phyloP scores from a whole-genome alignment of 2,113 vertebrate species.

The Peromyscus maniculatus region DNA sequence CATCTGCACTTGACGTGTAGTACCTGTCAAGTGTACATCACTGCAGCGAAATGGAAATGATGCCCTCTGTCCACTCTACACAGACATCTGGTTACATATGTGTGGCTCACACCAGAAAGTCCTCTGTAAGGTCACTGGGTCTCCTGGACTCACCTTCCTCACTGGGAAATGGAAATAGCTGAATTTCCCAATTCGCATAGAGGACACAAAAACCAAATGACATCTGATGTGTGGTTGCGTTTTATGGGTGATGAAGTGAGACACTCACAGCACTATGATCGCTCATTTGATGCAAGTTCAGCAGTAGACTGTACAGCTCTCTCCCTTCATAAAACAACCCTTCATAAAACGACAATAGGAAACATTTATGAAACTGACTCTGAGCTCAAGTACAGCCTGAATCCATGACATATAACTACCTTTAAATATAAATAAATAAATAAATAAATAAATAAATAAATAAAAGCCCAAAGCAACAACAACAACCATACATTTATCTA shows the following conservation, averaged over 20 bases:
- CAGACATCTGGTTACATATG: not conserved
- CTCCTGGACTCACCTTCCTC: not conserved
- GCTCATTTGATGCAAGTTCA: slow-evolving; percentile 3
- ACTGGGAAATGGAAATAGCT: not conserved
- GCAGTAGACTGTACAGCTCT: not conserved
- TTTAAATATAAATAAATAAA: slow-evolving; percentile 19
- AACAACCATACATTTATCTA: not conserved
- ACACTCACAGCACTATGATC: not conserved
- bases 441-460: not conserved
- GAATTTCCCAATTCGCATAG: not conserved
- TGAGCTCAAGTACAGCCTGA: slow-evolving; percentile 4
- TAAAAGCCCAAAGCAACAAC: not conserved
- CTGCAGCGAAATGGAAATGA: not conserved
- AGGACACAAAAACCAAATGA: not conserved
- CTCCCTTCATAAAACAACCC: not conserved
- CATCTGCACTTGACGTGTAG: not conserved
- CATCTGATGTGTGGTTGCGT: not conserved
- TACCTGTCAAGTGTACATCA: not conserved
- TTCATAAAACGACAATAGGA: not conserved
- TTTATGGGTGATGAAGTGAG: not conserved
- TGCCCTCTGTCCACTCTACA: not conserved
- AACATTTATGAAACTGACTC: not conserved
- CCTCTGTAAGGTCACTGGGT: not conserved
- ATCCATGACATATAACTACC: not conserved
- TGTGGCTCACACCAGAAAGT: not conserved